These are phyloP conservation scores for Atopsyche davidsoni DNA, from an alignment of 1,140 invertebrate species.

Conservation along the genomic window DNA sequence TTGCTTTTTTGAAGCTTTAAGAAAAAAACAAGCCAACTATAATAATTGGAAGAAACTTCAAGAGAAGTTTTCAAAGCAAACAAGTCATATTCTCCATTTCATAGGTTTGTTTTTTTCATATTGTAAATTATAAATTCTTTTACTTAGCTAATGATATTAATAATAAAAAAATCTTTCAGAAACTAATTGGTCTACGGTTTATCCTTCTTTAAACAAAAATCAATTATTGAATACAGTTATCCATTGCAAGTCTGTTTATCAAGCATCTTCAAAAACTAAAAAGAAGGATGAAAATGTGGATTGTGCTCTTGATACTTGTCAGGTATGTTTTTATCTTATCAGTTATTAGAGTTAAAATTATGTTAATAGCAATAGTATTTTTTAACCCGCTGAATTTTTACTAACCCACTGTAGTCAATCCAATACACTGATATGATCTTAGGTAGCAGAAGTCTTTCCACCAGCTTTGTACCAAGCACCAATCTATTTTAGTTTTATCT, in stretches of 20 bases:
- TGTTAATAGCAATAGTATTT: too few relatives aligned
- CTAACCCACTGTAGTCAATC: too few relatives aligned
- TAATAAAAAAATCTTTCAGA: too few relatives aligned
- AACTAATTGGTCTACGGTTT: slow-evolving; percentile 17
- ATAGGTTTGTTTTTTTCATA: slow-evolving; percentile 14
- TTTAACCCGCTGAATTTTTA: too few relatives aligned
- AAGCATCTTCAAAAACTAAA: slow-evolving; percentile 11
- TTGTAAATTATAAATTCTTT: too few relatives aligned
- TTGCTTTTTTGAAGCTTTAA: slow-evolving; percentile 19
- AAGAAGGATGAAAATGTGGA: slow-evolving; percentile 16
- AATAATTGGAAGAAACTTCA: slow-evolving; percentile 14
- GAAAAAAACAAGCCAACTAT: slow-evolving; percentile 17
- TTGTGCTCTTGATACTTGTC: slow-evolving; percentile 7
- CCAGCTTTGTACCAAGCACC: too few relatives aligned
- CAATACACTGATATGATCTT: too few relatives aligned
- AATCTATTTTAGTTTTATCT: too few relatives aligned
- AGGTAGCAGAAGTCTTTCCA: too few relatives aligned
- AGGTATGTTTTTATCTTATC: too few relatives aligned
- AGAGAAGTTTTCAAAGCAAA: slow-evolving; percentile 17
- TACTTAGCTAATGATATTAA: too few relatives aligned
- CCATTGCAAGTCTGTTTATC: slow-evolving; percentile 18
- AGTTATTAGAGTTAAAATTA: too few relatives aligned
- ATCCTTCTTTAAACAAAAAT: slow-evolving; percentile 12
- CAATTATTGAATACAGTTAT: slow-evolving; percentile 12
- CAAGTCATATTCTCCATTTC: slow-evolving; percentile 17